Evolutionary conservation across 2,797 vertebrate species (phyloP), one percentile per base, ranked within the genome.

Genomic region (Ambastaia sidthimunki): DNA sequence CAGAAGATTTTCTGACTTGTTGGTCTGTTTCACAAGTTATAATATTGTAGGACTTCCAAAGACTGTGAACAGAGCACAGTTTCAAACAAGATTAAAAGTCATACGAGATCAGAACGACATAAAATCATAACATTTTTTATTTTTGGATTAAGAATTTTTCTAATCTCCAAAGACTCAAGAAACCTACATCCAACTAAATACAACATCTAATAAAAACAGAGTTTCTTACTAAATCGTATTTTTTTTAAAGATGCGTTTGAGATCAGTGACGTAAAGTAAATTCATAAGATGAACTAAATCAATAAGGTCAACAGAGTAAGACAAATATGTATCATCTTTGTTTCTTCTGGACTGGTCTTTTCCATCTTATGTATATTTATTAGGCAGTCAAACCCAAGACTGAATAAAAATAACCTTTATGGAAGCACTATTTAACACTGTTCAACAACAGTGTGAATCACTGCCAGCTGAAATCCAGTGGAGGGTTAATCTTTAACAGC

Each of bases 381-480:
- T 10, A 1, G 67, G n/a, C 12, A 69, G 25, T 25, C n/a, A 21
- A 23, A 21, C 54, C 21, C 37, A 69, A 70, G 7, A 48, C 12
- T 50, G 1, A 37, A 34, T 37, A 52, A 2, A 78, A 50, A 50
- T 37, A 62, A 13, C 12, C 62, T 37, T 28, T n/a, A n/a, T 65
- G 2, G n/a, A 9, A 65, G 28, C n/a, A 37, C 13, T 13, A 31
- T 59, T 59, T 59, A 57, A 47, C 74, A 67, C 65, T 47, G 6
- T 52, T 65, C 50, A 77, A 88, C 86, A 86, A 84, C 87, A 85
- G 69, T 2, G 74, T 59, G 86, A 85, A 84, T 0, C 54, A 68
- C 25, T 70, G 55, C 41, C 76, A 70, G 54, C 9, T 19, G 67
- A 50, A 60, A 60, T n/a, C 63, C 50, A 76, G 28, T 71, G 55